Base-by-base conservation (phyloP, 1,140 invertebrate genomes). In the Liolophura sinensis region DNA sequence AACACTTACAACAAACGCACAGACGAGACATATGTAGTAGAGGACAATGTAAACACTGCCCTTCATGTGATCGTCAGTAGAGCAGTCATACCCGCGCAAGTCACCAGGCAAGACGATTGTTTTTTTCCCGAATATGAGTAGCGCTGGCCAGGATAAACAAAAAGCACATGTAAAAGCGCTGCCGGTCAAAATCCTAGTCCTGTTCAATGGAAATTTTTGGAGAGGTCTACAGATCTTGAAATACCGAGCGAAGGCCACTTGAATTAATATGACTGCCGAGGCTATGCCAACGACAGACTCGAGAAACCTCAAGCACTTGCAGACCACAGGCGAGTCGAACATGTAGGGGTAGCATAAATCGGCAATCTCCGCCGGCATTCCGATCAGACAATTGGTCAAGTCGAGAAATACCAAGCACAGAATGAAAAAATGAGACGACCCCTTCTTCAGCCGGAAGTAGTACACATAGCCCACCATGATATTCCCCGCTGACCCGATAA, bases 301-400 rank as follows among this genome's bases (percentile, higher is more conserved):
- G 1, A 73, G 66, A 64, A 81, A 81, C 25, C 79, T 52, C 18
- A 81, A 60, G 20, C 79, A 56, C 66, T 79, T 79, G 63, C 79
- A 81, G 14, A 77, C 79, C 1, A 73, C 70, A 0, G 78, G 74
- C 16, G 75, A 73, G 58, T 79, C 72, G 69, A 81, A 81, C 68
- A 79, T 75, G 66, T 78, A 81, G 14, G 79, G 79, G 63, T 73
- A 76, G 27, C 78, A 51, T 22, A 81, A 73, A 65, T 81, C 79
- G n/a, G 75, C 73, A n/a, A 81, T 77, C 64, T 81, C 79, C 20
- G 79, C 79, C 50, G 79, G 79, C 66, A 81, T 76, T 14, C 79
- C 79, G 25, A 81, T 71, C 5, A 78, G 50, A 60, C 79, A 81
- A 16, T 72, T 79, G 55, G 79, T 67, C 24, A 81, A 73, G 71